These are phyloP conservation scores for Endomychus coccineus DNA, from an alignment of 2,888 invertebrate genomes.

Conservation along the genomic window DNA sequence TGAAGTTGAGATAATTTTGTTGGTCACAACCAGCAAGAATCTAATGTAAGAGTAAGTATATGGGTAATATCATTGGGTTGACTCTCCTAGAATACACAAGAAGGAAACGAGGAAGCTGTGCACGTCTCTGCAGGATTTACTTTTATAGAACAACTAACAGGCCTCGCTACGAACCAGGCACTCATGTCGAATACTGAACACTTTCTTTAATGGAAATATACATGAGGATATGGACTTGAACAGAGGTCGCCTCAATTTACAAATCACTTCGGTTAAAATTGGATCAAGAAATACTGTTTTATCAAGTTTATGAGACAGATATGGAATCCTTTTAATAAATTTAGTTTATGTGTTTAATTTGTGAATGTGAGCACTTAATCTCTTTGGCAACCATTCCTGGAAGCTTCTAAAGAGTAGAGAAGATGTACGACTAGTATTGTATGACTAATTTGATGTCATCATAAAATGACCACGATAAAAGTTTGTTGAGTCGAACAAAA, in stretches of 20 bases:
- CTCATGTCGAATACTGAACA: slow-evolving; percentile 39
- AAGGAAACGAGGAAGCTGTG: slow-evolving; percentile 33
- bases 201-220: slow-evolving; percentile 41
- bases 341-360: too few species aligned
- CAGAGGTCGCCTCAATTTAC: slow-evolving; percentile 31
- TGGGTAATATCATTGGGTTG: slow-evolving; percentile 30
- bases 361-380: too few species aligned
- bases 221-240: slow-evolving; percentile 38
- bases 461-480: too few species aligned
- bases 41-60: too few species aligned
- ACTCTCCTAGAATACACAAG: slow-evolving; percentile 33
- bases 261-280: slow-evolving; percentile 30
- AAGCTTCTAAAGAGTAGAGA: too few species aligned
- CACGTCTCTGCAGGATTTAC: slow-evolving; percentile 41
- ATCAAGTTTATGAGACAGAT: slow-evolving; percentile 17
- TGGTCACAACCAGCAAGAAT: too few species aligned
- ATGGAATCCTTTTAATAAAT: too few species aligned
- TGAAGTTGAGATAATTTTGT: too few species aligned
- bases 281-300: slow-evolving; percentile 22
- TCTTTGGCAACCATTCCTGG: too few species aligned
- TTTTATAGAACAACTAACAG: slow-evolving; percentile 43
- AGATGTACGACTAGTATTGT: too few species aligned
- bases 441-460: too few species aligned
- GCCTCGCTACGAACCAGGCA: slow-evolving; percentile 36
- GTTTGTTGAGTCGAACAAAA: too few species aligned